Base-by-base conservation (phyloP, 2,797 vertebrate species). In the Ctenosaura bakeri region DNA sequence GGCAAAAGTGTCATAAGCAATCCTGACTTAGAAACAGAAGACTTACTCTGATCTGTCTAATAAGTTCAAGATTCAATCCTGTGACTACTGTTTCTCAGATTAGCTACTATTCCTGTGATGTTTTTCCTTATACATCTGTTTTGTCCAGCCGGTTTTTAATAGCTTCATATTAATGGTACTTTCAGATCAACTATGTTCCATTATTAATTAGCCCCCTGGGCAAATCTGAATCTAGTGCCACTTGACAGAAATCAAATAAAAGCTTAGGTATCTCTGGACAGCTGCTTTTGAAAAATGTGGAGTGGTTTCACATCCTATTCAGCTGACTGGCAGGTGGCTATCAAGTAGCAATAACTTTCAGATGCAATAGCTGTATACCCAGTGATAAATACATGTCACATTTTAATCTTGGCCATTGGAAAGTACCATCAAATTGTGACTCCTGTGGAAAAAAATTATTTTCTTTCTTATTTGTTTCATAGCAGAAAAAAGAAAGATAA, bases 281-380 rank as follows among this genome's bases (percentile, higher is more conserved):
- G 82, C 32, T 74, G 64, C 66, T 90, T 86, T 85, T 90, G 64
- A 80, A 86, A 80, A 85, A 86, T 90, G 76, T 79, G 66, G 22
- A 71, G 52, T 46, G 32, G 24, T 56, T 81, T 59, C 52, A 42
- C 4, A 35, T 24, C 84, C 16, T 59, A 6, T 18, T 32, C 42
- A 62, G 50, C 26, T 78, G 73, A 38, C 38, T 83, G 26, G 16
- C 32, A 54, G 35, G 20, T 18, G 38, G 69, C 79, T 46, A 71
- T 74, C 24, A 74, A 87, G 73, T 2, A 78, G 83, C 74, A 85
- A 78, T 69, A 38, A 14, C 26, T 86, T 74, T 73, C 22, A 86
- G 35, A 76, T 54, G 35, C 18, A 71, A n/a, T 79, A 16, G 4
- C 88, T 56, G 78, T 71, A 32, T 14, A 80, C 76, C 32, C 86